Conservation (phyloP, 2,888 invertebrate genomes). For the Cylloceria caligata region DNA sequence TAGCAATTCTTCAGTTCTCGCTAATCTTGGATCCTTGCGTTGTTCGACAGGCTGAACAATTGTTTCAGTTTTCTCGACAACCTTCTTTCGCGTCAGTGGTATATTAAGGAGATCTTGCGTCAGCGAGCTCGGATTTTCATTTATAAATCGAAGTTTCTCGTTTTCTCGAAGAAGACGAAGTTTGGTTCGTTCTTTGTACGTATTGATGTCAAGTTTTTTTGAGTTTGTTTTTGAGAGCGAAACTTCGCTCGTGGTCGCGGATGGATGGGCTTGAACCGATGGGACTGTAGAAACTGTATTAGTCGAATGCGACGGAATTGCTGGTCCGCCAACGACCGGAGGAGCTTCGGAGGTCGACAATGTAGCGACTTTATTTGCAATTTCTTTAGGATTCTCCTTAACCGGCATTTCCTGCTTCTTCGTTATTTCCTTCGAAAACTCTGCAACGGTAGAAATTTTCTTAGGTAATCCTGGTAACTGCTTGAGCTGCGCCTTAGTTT, state of each 20-base stretch:
- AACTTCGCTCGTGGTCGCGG: not conserved
- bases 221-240: constrained; percentile 32
- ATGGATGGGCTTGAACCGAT: not conserved
- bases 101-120: constrained; percentile 74
- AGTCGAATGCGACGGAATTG: not conserved
- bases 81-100: constrained; percentile 63
- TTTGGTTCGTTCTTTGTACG: constrained; percentile 78
- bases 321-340: not conserved
- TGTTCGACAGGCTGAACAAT: not conserved
- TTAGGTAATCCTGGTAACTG: constrained; percentile 73
- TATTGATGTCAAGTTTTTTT: constrained; percentile 79
- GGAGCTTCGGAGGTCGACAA: not conserved
- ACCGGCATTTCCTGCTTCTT: not conserved
- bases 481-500: constrained; percentile 79
- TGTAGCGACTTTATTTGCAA: not conserved
- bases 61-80: not conserved
- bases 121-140: constrained; percentile 69
- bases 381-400: not conserved
- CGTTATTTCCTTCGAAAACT: not conserved
- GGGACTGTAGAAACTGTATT: not conserved
- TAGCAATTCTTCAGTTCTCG: not conserved
- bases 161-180: constrained; percentile 70
- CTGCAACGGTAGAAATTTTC: not conserved
- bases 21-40: not conserved
- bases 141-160: constrained; percentile 63